Evolutionary conservation across 2,113 vertebrate genomes (phyloP), one percentile per base, ranked within the genome.

Genomic region (Cynopterus brachyotis): DNA sequence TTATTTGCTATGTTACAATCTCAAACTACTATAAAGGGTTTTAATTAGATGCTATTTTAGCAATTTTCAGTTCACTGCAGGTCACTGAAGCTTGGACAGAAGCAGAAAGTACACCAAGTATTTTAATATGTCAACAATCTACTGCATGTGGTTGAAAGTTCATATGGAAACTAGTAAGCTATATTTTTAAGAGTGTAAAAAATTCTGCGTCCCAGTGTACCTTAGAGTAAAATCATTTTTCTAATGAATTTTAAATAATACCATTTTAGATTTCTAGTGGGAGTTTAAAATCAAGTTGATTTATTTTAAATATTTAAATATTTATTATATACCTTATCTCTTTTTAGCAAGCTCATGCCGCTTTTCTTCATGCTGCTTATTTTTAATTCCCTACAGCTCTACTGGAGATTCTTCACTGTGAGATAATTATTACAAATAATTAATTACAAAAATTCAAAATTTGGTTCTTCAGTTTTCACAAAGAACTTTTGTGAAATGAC

Each of bases 11-110:
- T 67, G 19, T n/a, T 82, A 50, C 20, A 89, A 42, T 96, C 72
- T 90, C 66, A 90, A 70, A 60, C 60, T 87, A 37, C 62, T 94
- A 24, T 92, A 40, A 95, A 91, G 37, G 91, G 94, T 92, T 94
- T 97, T 95, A 94, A 96, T 91, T 94, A 84, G 80, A 80, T 96
- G 82, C 89, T 97, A 92, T 90, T 92, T 95, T 96, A 94, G 80
- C 66, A 96, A 84, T 89, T 97, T 89, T 35, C 60, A 84, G 59
- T 94, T 95, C 53, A 84, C 57, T 90, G 28, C 30, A 84, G 53
- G 78, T 47, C 72, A 87, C 1, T 69, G 69, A 93, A 70, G 82
- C 79, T 89, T 69, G 35, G 87, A 57, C 30, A 72, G 55, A 96
- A 85, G 42, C 66, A 83, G 60, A 67, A 59, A 89, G 40, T 73